These are phyloP conservation scores for Ictalurus furcatus DNA, from an alignment of 2,113 vertebrate genomes.

Conservation along the genomic window DNA sequence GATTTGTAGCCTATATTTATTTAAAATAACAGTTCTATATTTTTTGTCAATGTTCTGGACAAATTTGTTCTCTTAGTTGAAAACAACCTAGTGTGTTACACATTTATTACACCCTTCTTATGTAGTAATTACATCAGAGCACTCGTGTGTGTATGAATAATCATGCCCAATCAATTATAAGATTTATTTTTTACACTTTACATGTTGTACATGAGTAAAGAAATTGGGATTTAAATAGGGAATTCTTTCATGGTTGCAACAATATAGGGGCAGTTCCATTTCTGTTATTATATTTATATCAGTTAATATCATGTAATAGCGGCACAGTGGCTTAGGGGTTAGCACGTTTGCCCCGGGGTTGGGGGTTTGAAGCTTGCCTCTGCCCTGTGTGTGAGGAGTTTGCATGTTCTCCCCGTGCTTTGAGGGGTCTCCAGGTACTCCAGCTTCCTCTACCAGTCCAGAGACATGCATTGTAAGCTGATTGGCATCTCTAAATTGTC, in stretches of 20 bases:
- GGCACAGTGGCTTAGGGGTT: no score
- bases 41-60: not conserved
- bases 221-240: not conserved
- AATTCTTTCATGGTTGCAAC: not conserved
- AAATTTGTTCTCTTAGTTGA: not conserved
- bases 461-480: no score
- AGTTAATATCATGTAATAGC: not conserved
- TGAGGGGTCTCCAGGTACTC: no score
- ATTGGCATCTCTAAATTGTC: no score
- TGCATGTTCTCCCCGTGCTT: no score
- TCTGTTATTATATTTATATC: no score
- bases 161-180: no score
- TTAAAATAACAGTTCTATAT: not conserved
- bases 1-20: not conserved
- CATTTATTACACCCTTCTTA: slow-evolving; percentile 16
- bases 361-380: no score
- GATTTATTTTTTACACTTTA: not conserved
- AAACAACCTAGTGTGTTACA: not conserved
- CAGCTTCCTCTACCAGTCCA: no score
- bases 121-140: not conserved
- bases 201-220: not conserved
- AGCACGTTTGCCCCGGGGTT: no score
- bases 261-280: not conserved
- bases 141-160: slow-evolving; percentile 1
- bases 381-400: no score